Base-by-base conservation (phyloP, 1,140 invertebrate genomes). In the Bombus soroeensis region DNA sequence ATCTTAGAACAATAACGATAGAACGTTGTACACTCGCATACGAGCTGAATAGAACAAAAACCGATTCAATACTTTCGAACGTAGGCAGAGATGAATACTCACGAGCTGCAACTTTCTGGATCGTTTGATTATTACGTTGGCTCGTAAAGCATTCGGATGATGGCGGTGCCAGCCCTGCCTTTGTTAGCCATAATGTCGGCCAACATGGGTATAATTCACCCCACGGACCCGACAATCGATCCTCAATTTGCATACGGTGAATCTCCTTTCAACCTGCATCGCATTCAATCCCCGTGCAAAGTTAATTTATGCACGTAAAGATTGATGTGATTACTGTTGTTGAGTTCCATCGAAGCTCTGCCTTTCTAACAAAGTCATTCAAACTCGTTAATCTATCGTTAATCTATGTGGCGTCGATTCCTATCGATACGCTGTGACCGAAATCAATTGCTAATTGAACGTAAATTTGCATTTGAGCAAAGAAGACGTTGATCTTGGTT, bases 231-330 rank as follows among this genome's bases (percentile, higher is more conserved):
- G n/a, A 68, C 62, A 41, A 79, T 80, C 83, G 83, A 85, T 85
- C 66, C 32, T 41, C 76, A 72, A 79, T 85, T 85, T 85, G 76
- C 83, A 85, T 85, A 85, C 83, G 77, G 72, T 37, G 83, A 85
- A 80, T 80, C 66, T 80, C 47, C 76, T 85, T 80, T 72, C 83
- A 53, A 72, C 47, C 68, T 28, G 34, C 66, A 37, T 53, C 37
- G 83, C 64, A n/a, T 70, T 68, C 64, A 39, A 77, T 77, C 43
- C 34, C 32, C 32, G 39, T 43, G 47, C 37, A 32, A 83, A 43
- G 15, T 57, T 77, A 77, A 59, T 71, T 78, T 70, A 70, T 70
- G 37, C 62, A 6, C 81, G 12, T 22, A 62, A 41, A 83, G 59
- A 83, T 43, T 1, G 22, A 83, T 34, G 28, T 18, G 5, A 10